Evolutionary conservation across 2,113 vertebrate genomes (phyloP).

Genomic region (Leptobrachium ailaonicum): DNA sequence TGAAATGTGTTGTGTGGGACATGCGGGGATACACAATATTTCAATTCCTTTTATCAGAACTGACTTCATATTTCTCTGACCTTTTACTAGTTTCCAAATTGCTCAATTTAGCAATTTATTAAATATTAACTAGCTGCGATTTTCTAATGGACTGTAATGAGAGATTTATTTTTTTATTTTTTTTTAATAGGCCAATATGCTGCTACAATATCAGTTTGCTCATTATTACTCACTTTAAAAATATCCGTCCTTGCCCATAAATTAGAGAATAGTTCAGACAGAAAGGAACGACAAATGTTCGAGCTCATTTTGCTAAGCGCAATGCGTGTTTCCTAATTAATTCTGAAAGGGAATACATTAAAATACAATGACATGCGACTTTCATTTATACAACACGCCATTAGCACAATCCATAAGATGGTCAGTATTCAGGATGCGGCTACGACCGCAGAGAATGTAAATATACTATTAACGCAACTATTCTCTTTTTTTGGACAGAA

Average conservation of each 20-base stretch:
- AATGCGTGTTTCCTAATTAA: slow-evolving; percentile 20
- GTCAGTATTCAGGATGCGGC: not conserved
- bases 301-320: not conserved
- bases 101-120: slow-evolving; percentile 30
- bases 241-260: slow-evolving; percentile 25
- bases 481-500: no score
- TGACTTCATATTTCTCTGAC: slow-evolving; percentile 32
- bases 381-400: not conserved
- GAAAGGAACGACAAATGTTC: not conserved
- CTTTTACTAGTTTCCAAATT: slow-evolving; percentile 26
- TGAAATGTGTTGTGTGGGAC: not conserved
- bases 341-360: slow-evolving; percentile 13
- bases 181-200: not conserved
- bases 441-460: not conserved
- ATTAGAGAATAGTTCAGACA: not conserved
- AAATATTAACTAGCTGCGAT: slow-evolving; percentile 38
- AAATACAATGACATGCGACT: not conserved
- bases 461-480: no score
- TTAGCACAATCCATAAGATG: not conserved
- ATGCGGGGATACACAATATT: slow-evolving; percentile 13
- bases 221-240: slow-evolving; percentile 29
- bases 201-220: slow-evolving; percentile 8
- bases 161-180: not conserved
- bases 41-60: slow-evolving; percentile 19
- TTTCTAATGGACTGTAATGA: slow-evolving; percentile 25